Conservation (phyloP, 2,113 vertebrate genomes). For the Pipra filicauda region DNA sequence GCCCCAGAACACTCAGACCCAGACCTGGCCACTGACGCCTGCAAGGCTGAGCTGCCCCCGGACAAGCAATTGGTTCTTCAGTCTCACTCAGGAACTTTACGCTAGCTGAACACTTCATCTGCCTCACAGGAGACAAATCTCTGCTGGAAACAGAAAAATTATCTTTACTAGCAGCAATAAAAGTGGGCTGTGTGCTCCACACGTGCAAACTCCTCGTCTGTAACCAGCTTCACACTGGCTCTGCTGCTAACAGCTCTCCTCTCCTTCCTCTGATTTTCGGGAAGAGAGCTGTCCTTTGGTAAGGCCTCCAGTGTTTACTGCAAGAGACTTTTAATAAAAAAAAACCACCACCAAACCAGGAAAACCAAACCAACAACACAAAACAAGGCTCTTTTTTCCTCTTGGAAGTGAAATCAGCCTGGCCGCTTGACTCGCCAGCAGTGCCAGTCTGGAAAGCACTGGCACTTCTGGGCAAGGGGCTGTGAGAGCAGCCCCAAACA, state of each 20-base stretch:
- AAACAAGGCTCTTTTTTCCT: background rate
- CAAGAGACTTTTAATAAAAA: background rate
- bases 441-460: background rate
- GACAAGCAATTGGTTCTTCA: fast-evolving
- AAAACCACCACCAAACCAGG: too few species aligned
- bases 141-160: background rate
- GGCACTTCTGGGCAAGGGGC: fast-evolving
- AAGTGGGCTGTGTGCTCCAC: fast-evolving
- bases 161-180: background rate
- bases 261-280: background rate
- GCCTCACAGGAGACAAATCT: background rate
- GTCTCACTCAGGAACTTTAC: background rate
- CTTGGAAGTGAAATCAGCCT: background rate
- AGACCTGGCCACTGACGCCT: background rate
- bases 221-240: background rate
- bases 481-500: background rate
- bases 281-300: background rate
- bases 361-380: too few species aligned
- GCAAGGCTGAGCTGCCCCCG: background rate
- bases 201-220: background rate
- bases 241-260: background rate
- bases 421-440: background rate
- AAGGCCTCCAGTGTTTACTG: background rate
- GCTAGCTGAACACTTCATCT: background rate
- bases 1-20: background rate